phyloP scores from a whole-genome alignment of 2,888 invertebrate species.

The Leptarthrus brevirostris region DNA sequence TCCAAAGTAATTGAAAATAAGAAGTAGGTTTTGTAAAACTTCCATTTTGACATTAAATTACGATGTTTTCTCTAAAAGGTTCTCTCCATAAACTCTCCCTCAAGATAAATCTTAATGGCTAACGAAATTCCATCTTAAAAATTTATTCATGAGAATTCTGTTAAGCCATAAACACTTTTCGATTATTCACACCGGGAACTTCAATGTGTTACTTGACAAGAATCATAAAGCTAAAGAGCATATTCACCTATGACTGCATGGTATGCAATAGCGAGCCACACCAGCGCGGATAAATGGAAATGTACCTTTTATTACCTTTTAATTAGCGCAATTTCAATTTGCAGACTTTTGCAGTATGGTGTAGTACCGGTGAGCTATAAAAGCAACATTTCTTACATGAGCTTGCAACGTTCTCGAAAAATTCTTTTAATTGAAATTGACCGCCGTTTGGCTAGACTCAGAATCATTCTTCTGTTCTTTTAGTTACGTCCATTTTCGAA shows the following conservation, averaged over 20 bases:
- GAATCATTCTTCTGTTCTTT: too few relatives aligned
- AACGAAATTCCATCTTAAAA: neutral
- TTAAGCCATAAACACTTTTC: neutral
- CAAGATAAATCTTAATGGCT: too few relatives aligned
- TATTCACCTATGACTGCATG: neutral
- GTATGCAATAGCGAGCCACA: constrained; percentile 3
- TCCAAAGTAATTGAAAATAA: too few relatives aligned
- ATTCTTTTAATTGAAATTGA: constrained; percentile 44
- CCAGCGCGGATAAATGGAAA: constrained; percentile 16
- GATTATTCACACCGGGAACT: neutral
- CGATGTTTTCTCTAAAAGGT: too few relatives aligned
- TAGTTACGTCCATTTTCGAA: too few relatives aligned
- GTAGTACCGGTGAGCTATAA: constrained; percentile 23
- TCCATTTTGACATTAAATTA: too few relatives aligned
- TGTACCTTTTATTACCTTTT: constrained; percentile 62
- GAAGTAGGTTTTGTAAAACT: too few relatives aligned
- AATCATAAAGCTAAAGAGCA: constrained; percentile 17
- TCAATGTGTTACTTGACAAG: neutral
- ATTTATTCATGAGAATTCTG: neutral
- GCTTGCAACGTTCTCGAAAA: constrained; percentile 11
- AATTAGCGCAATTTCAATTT: constrained; percentile 66
- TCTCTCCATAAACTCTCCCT: too few relatives aligned
- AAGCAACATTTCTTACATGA: constrained; percentile 21
- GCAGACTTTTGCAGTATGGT: constrained; percentile 53
- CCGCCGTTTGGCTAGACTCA: neutral